Evolutionary conservation across 2,888 invertebrate species (phyloP).

Genomic region (Platypus cylindrus): DNA sequence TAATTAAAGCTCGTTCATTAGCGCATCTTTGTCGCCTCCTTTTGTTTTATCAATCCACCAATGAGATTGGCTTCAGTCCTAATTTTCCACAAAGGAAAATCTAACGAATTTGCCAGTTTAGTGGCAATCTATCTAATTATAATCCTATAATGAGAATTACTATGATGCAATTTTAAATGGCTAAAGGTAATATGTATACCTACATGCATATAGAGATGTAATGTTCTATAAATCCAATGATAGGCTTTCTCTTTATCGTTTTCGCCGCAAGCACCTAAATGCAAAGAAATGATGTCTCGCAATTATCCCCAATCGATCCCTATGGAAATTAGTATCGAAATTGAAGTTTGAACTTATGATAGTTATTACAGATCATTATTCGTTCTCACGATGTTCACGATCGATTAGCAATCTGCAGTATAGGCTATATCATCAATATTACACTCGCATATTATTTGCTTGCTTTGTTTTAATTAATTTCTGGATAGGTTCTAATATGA

Average conservation of each 20-base stretch:
- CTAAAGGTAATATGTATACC: too few relatives aligned
- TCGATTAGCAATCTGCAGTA: constrained; percentile 9
- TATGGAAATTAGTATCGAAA: constrained; percentile 25
- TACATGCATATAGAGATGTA: too few relatives aligned
- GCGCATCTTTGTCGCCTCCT: too few relatives aligned
- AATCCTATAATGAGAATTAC: too few relatives aligned
- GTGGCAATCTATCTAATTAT: neutral
- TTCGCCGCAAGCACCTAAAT: constrained; percentile 9
- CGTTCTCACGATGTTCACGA: constrained; percentile 23
- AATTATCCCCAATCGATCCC: constrained; percentile 23
- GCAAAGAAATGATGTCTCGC: constrained; percentile 10
- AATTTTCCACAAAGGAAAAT: neutral
- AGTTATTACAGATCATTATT: constrained; percentile 24
- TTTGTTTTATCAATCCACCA: too few relatives aligned
- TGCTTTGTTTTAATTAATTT: too few relatives aligned
- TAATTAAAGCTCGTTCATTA: too few relatives aligned
- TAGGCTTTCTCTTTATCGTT: neutral
- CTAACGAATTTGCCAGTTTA: neutral
- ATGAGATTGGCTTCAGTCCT: too few relatives aligned
- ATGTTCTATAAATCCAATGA: too few relatives aligned
- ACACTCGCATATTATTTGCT: too few relatives aligned
- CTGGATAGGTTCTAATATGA: too few relatives aligned
- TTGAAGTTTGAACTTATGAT: constrained; percentile 24
- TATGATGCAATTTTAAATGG: too few relatives aligned
- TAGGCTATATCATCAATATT: constrained; percentile 1